Conservation (phyloP, 2,888 invertebrate genomes). For the Acronicta aceris region DNA sequence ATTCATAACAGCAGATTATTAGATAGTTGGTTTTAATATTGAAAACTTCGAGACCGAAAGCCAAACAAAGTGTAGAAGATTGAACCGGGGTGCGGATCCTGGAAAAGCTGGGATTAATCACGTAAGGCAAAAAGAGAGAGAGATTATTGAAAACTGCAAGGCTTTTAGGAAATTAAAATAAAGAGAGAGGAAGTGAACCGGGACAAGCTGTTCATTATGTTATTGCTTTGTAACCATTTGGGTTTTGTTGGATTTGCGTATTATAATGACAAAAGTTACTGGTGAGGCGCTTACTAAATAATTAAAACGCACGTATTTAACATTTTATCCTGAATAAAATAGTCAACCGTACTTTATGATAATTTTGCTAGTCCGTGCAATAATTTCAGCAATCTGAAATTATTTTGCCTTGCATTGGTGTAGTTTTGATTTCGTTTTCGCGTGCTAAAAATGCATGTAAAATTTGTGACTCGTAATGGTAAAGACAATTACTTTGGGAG, state of each 20-base stretch:
- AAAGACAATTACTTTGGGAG: too few relatives aligned
- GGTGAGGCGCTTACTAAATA: background rate
- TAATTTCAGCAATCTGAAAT: too few relatives aligned
- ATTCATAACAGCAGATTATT: constrained; percentile 16
- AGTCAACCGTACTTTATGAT: too few relatives aligned
- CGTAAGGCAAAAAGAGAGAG: constrained; percentile 27
- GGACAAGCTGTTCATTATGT: constrained; percentile 41
- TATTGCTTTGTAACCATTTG: constrained; percentile 34
- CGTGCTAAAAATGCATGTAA: too few relatives aligned
- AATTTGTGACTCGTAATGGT: too few relatives aligned
- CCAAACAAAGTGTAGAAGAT: constrained; percentile 19
- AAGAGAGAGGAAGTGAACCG: constrained; percentile 24
- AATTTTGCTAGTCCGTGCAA: too few relatives aligned
- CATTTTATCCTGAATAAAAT: too few relatives aligned
- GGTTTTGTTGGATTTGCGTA: constrained; percentile 19
- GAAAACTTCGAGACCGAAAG: constrained; percentile 16
- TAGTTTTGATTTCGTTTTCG: too few relatives aligned
- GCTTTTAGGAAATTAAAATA: constrained; percentile 49
- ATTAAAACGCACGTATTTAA: background rate
- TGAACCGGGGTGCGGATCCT: constrained; percentile 1
- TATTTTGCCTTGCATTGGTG: too few relatives aligned
- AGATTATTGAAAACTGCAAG: constrained; percentile 50
- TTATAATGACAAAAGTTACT: background rate
- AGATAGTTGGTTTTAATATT: background rate
- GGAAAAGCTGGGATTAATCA: constrained; percentile 38